These are phyloP conservation scores for Cacoxenus indagator DNA, from an alignment of 2,888 invertebrate genomes.

Conservation along the genomic window DNA sequence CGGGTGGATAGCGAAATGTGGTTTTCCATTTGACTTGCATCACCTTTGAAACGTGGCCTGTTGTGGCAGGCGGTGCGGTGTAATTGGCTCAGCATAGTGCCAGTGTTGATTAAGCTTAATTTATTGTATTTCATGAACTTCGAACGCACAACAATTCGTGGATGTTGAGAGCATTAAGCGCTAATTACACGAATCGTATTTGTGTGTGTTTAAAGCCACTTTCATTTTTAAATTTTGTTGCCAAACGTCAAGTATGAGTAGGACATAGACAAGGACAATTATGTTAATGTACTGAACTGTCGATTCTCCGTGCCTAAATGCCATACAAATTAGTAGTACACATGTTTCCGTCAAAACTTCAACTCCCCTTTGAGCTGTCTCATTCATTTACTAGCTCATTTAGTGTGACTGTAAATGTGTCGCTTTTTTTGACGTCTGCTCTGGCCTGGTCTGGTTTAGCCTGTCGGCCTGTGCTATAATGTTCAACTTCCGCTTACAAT, in stretches of 20 bases:
- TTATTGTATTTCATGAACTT: not conserved
- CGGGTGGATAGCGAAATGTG: constrained; percentile 18
- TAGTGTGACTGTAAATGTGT: constrained; percentile 2
- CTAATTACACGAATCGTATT: not conserved
- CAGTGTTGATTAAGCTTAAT: constrained; percentile 7
- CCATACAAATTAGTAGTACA: constrained; percentile 15
- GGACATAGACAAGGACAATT: constrained; percentile 52
- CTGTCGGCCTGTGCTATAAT: not conserved
- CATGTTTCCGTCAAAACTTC: constrained; percentile 15
- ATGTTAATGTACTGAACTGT: constrained; percentile 53
- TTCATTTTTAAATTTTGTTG: no score
- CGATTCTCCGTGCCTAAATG: not conserved
- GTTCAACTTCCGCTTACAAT: constrained; percentile 12
- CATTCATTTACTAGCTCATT: constrained; percentile 5
- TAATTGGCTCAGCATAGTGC: not conserved
- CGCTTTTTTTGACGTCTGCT: not conserved
- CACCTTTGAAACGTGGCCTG: not conserved
- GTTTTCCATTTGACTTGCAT: constrained; percentile 40
- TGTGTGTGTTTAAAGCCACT: not conserved
- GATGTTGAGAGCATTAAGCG: not conserved
- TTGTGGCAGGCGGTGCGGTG: not conserved
- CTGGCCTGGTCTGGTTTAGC: not conserved
- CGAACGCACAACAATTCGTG: not conserved
- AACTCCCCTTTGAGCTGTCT: constrained; percentile 6
- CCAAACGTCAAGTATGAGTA: no score